Percentiles rank a stretch among this genome's conserved stretches.
Evolutionary conservation across 2,797 vertebrate species (phyloP).

Genomic region (Acanthurus leucopareius): DNA sequence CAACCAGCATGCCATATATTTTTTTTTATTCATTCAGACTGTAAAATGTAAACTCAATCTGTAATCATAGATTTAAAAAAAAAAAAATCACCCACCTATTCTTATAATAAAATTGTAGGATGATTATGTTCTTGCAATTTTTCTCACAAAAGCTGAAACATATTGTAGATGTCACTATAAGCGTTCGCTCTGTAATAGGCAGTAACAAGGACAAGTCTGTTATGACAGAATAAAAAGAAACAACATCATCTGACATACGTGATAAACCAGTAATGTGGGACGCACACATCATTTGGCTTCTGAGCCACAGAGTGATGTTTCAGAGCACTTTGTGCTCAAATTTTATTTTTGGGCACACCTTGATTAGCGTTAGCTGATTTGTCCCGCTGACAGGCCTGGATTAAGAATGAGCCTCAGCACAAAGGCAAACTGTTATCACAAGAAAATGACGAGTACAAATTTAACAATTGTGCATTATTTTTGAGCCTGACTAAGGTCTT

Average conservation of each 20-base stretch:
- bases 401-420: slow-evolving; percentile 30
- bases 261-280: slow-evolving; percentile 23
- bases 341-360: slow-evolving; percentile 58
- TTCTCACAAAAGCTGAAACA: slow-evolving; percentile 3
- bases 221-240: slow-evolving; percentile 15
- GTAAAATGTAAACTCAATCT: slow-evolving; percentile 12
- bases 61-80: neutral
- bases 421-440: slow-evolving; percentile 23
- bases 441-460: slow-evolving; percentile 21
- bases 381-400: slow-evolving; percentile 26
- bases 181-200: neutral
- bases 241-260: neutral
- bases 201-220: neutral
- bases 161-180: neutral
- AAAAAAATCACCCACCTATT: neutral
- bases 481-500: neutral
- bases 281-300: slow-evolving; percentile 18
- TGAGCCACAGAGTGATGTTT: slow-evolving; percentile 35
- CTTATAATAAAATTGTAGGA: neutral
- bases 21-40: neutral
- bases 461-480: neutral
- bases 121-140: neutral
- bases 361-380: slow-evolving; percentile 33
- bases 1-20: neutral
- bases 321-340: slow-evolving; percentile 40